Evolutionary conservation across 2,113 vertebrate species (phyloP).

Genomic region (Zootoca vivipara): DNA sequence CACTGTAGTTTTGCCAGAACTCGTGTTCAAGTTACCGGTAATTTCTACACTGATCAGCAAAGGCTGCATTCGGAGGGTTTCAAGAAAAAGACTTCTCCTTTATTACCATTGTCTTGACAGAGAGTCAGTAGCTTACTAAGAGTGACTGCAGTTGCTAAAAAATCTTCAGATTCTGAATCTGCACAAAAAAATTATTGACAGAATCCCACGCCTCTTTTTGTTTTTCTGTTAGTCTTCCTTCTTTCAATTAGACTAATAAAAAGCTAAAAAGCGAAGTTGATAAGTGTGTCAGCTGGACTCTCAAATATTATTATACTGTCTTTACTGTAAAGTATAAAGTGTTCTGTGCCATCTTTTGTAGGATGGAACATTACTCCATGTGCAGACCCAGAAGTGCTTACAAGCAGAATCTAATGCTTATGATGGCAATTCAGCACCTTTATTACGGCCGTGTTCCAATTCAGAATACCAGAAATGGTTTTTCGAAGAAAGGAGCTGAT

Average conservation of each 20-base stretch:
- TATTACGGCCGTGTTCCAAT: slow-evolving; percentile 81
- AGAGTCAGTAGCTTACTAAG: background rate
- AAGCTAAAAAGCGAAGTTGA: background rate
- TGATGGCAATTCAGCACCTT: slow-evolving; percentile 77
- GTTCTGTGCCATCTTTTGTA: slow-evolving; percentile 60
- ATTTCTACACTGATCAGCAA: background rate
- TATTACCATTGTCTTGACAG: background rate
- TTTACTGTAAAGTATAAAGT: slow-evolving; percentile 24
- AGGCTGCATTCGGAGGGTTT: background rate
- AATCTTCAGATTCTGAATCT: background rate
- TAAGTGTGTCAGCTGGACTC: background rate
- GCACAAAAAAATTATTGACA: background rate
- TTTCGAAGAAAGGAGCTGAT: slow-evolving; percentile 84
- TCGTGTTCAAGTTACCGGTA: background rate
- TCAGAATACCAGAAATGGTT: slow-evolving; percentile 88
- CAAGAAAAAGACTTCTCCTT: background rate
- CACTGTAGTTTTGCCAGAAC: background rate
- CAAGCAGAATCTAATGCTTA: slow-evolving; percentile 76
- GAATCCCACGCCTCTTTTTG: background rate
- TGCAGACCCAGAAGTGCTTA: slow-evolving; percentile 85
- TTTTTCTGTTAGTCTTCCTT: background rate
- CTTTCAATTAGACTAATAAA: background rate
- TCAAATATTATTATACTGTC: background rate
- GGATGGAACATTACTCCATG: slow-evolving; percentile 87
- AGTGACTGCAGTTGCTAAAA: background rate